phyloP scores from a whole-genome alignment of 2,888 invertebrate species.

The Drosophila algonquin region DNA sequence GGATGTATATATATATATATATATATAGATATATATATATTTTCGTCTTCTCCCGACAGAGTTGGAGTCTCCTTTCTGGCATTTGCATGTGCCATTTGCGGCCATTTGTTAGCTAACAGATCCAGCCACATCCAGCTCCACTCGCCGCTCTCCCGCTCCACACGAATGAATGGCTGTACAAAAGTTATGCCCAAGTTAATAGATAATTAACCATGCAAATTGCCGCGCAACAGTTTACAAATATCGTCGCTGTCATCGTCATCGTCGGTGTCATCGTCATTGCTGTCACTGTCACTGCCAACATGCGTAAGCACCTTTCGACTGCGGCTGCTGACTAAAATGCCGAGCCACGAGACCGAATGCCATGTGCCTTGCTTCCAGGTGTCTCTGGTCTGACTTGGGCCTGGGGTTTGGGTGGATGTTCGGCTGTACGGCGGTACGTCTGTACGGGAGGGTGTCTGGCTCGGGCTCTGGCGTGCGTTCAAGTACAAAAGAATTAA shows the following conservation, averaged over 20 bases:
- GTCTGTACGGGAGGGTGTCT: slow-evolving; percentile 28
- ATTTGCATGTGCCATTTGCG: slow-evolving; percentile 8
- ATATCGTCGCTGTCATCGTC: slow-evolving; percentile 48
- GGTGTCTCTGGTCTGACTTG: neutral
- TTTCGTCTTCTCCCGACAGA: slow-evolving; percentile 38
- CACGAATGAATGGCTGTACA: slow-evolving; percentile 13
- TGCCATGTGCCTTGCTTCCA: slow-evolving; percentile 2
- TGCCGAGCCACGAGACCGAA: neutral
- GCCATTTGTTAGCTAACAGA: slow-evolving; percentile 25
- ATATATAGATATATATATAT: slow-evolving; percentile 62
- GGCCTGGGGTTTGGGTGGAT: neutral
- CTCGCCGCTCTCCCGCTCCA: neutral
- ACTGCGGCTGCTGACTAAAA: slow-evolving; percentile 26
- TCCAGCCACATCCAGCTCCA: slow-evolving; percentile 22
- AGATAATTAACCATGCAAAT: slow-evolving; percentile 80
- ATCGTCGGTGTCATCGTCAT: slow-evolving; percentile 40
- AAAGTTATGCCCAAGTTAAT: slow-evolving; percentile 78
- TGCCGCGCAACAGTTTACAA: slow-evolving; percentile 76
- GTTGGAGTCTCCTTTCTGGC: slow-evolving; percentile 23
- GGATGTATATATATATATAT: slow-evolving; percentile 63
- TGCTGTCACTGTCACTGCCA: slow-evolving; percentile 26
- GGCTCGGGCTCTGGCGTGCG: slow-evolving; percentile 26
- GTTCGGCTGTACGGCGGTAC: no score
- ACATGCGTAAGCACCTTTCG: slow-evolving; percentile 51
- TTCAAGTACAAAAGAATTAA: slow-evolving; percentile 74